Evolutionary conservation across 2,113 vertebrate genomes (phyloP).

Genomic region (Ptilorrhoa leucosticta): DNA sequence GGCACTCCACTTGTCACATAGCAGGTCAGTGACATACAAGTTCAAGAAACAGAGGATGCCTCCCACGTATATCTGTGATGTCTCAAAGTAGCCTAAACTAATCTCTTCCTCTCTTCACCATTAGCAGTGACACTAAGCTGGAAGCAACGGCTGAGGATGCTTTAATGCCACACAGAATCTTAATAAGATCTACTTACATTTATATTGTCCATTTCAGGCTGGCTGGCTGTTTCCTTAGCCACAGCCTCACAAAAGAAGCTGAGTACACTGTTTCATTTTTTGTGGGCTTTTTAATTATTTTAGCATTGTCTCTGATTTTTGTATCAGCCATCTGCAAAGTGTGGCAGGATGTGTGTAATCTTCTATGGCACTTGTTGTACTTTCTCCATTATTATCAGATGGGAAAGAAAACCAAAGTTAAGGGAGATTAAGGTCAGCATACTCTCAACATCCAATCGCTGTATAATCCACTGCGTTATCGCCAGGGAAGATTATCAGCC

Average conservation of each 20-base stretch:
- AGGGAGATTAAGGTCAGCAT: constrained; percentile 44
- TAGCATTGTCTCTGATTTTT: constrained; percentile 38
- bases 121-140: background rate
- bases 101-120: constrained; percentile 19
- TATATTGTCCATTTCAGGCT: constrained; percentile 6
- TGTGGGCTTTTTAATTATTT: constrained; percentile 47
- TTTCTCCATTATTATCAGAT: constrained; percentile 48
- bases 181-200: constrained; percentile 56
- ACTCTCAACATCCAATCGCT: constrained; percentile 15
- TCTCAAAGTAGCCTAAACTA: constrained; percentile 36
- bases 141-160: background rate
- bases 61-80: background rate
- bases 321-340: constrained; percentile 41
- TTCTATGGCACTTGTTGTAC: constrained; percentile 12
- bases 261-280: background rate
- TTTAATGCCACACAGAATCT: constrained; percentile 40
- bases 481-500: constrained; percentile 24
- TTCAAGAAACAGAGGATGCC: constrained; percentile 20
- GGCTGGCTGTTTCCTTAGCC: constrained; percentile 33
- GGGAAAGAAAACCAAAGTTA: constrained; percentile 47
- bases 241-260: constrained; percentile 18
- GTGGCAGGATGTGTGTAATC: constrained; percentile 19
- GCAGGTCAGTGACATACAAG: constrained; percentile 27
- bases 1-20: constrained; percentile 31
- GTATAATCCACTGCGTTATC: constrained; percentile 44